Percentiles rank a stretch among this genome's conserved stretches.
Conservation (phyloP, 2,888 invertebrate species). For the Troides aeacus region DNA sequence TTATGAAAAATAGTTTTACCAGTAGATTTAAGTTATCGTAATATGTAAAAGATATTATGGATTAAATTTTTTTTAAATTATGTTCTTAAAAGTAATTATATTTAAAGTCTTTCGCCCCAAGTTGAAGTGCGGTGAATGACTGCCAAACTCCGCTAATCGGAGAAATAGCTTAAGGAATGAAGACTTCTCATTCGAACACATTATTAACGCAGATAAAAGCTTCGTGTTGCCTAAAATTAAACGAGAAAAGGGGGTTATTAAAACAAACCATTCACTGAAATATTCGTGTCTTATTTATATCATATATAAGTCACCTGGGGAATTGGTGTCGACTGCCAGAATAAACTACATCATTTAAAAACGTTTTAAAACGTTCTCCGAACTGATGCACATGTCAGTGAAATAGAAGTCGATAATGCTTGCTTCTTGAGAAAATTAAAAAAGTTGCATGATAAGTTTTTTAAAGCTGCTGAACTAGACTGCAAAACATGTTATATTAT, state of each 20-base stretch:
- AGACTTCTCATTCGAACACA: no score
- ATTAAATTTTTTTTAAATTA: no score
- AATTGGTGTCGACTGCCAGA: constrained; percentile 65
- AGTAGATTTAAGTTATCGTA: no score
- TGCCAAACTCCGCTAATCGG: no score
- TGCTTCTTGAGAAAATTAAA: constrained; percentile 20
- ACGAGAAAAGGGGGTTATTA: not conserved
- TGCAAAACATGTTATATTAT: not conserved
- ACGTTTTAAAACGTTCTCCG: constrained; percentile 33
- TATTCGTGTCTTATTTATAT: constrained; percentile 55
- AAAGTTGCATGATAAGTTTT: constrained; percentile 14
- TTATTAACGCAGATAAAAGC: no score
- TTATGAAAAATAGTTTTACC: no score
- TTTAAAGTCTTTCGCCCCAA: no score
- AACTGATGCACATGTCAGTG: constrained; percentile 38
- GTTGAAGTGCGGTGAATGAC: no score
- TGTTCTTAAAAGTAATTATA: no score
- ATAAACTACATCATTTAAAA: constrained; percentile 47
- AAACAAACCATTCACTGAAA: not conserved
- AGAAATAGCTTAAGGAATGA: no score
- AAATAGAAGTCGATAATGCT: constrained; percentile 40
- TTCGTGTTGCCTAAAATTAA: not conserved
- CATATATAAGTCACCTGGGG: constrained; percentile 62
- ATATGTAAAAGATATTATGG: no score
- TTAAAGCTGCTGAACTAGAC: constrained; percentile 30